Conservation (phyloP, 2,113 vertebrate species). For the Cephalopterus ornatus region DNA sequence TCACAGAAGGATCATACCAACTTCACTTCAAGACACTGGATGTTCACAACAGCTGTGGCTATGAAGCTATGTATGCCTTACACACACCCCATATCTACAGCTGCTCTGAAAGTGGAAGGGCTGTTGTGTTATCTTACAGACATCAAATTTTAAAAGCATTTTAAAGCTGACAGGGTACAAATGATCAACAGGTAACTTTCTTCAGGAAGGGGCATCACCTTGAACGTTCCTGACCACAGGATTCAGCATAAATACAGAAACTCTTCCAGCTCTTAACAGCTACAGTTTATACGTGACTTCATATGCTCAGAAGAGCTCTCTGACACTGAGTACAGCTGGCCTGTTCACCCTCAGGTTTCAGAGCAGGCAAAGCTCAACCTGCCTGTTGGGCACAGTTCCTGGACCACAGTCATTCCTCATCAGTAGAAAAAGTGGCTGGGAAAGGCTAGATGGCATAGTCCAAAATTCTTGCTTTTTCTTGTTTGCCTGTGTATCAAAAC, state of each 20-base stretch:
- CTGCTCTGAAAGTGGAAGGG: background rate
- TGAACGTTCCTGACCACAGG: background rate
- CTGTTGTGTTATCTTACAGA: background rate
- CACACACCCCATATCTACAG: background rate
- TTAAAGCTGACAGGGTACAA: background rate
- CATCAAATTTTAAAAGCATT: background rate
- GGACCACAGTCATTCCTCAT: background rate
- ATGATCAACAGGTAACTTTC: background rate
- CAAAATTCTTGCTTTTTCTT: background rate
- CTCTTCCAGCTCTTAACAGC: background rate
- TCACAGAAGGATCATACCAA: background rate
- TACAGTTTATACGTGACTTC: background rate
- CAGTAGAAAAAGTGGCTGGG: background rate
- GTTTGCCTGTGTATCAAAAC: background rate
- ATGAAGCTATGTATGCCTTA: fast-evolving
- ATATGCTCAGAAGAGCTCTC: background rate
- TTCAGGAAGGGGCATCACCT: background rate
- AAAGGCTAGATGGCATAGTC: background rate
- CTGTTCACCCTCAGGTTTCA: background rate
- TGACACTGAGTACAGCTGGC: background rate
- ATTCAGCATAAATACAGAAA: background rate
- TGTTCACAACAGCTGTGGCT: background rate
- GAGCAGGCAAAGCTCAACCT: background rate
- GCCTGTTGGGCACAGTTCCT: background rate
- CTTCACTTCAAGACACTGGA: background rate